These are phyloP conservation scores for Cavia porcellus DNA, from an alignment of 2,113 vertebrate species.

Conservation along the genomic window DNA sequence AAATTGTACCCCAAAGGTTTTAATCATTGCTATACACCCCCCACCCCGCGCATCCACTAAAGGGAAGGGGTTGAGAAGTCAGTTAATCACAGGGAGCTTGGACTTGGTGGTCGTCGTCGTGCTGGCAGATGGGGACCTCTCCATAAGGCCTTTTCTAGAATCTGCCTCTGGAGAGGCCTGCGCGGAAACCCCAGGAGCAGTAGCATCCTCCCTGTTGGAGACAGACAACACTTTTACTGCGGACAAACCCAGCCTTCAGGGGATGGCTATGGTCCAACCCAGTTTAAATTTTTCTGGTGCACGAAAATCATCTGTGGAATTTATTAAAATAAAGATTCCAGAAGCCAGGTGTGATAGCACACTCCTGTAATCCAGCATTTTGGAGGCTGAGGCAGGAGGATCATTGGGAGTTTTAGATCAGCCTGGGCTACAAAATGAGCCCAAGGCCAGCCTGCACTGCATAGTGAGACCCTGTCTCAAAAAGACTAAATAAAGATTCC, in stretches of 20 bases:
- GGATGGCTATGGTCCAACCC: background rate
- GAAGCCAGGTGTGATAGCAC: too few relatives aligned
- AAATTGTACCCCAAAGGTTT: conserved; percentile 40
- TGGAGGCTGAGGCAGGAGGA: too few relatives aligned
- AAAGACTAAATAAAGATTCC: conserved; percentile 19
- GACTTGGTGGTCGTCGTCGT: conserved; percentile 76
- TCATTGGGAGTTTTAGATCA: too few relatives aligned
- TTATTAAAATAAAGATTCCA: conserved; percentile 47
- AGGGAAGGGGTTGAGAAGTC: background rate
- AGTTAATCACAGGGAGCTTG: conserved; percentile 77
- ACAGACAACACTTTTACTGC: background rate
- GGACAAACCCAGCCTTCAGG: background rate
- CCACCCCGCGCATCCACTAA: background rate
- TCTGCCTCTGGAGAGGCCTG: background rate
- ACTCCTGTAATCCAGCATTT: too few relatives aligned
- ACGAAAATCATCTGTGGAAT: background rate
- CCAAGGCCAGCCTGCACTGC: too few relatives aligned
- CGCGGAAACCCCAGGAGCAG: conserved; percentile 80
- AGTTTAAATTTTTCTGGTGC: background rate
- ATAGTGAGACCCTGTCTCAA: too few relatives aligned
- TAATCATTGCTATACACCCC: conserved; percentile 46
- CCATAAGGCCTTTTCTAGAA: conserved; percentile 62
- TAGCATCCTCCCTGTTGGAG: conserved; percentile 83
- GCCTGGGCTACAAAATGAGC: too few relatives aligned
- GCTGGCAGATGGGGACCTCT: conserved; percentile 62